Conservation (phyloP, 2,113 vertebrate genomes). For the Sinocyclocheilus anshuiensis region DNA sequence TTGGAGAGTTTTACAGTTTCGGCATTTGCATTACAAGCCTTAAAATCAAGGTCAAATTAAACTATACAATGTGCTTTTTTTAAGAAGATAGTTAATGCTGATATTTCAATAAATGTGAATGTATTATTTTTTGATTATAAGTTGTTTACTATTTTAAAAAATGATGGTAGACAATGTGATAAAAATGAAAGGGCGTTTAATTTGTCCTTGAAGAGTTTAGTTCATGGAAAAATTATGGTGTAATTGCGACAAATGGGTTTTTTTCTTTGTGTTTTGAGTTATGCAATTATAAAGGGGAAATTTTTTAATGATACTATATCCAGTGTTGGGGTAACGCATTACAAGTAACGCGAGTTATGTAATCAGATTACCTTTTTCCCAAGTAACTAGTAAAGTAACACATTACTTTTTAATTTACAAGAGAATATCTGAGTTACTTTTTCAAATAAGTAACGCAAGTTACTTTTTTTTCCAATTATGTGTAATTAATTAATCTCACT, state of each 20-base stretch:
- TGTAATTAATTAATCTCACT: too few species aligned
- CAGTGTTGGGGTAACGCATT: too few species aligned
- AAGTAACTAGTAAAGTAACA: too few species aligned
- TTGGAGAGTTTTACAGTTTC: not conserved
- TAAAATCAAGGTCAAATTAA: not conserved
- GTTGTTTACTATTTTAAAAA: too few species aligned
- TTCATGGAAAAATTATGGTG: not conserved
- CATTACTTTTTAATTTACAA: too few species aligned
- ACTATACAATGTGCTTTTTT: not conserved
- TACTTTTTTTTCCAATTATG: too few species aligned
- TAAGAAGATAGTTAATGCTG: not conserved
- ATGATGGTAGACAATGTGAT: too few species aligned
- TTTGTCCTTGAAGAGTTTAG: not conserved
- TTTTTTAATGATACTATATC: not conserved
- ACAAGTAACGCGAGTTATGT: too few species aligned
- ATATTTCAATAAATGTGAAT: not conserved
- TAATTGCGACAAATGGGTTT: not conserved
- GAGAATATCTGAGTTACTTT: too few species aligned
- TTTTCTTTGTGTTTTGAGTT: not conserved
- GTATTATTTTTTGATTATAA: too few species aligned
- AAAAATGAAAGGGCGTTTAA: not conserved
- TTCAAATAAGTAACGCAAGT: too few species aligned
- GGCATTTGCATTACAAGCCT: not conserved
- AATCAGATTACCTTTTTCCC: too few species aligned
- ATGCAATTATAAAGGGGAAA: not conserved